Evolutionary conservation across 2,888 invertebrate genomes (phyloP).

Genomic region (Malachius bipustulatus): DNA sequence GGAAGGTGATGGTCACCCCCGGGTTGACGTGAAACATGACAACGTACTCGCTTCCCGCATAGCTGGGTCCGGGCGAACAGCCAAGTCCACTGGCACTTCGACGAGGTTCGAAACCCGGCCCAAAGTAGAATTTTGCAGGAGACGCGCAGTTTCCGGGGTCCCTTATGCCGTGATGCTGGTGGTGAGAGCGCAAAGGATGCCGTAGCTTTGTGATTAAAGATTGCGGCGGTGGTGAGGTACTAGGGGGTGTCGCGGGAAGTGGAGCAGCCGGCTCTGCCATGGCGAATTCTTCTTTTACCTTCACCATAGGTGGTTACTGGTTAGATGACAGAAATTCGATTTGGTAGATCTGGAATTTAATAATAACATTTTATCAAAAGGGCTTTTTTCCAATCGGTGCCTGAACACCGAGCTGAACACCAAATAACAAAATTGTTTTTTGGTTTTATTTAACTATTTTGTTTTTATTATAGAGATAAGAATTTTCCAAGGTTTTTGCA

Average conservation of each 20-base stretch:
- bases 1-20: slow-evolving; percentile 64
- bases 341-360: too few relatives aligned
- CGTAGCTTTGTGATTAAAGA: slow-evolving; percentile 14
- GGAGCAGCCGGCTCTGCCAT: slow-evolving; percentile 23
- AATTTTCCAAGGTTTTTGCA: too few relatives aligned
- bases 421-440: too few relatives aligned
- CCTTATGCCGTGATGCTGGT: too few relatives aligned
- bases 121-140: slow-evolving; percentile 47
- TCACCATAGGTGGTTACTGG: slow-evolving; percentile 33
- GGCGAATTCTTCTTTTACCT: slow-evolving; percentile 36
- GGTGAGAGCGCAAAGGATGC: slow-evolving; percentile 12
- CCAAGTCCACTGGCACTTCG: slow-evolving; percentile 29
- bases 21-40: slow-evolving; percentile 65
- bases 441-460: too few relatives aligned
- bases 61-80: slow-evolving; percentile 25
- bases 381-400: too few relatives aligned
- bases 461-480: too few relatives aligned
- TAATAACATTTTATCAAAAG: too few relatives aligned
- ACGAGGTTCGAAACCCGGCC: slow-evolving; percentile 45
- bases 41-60: slow-evolving; percentile 43
- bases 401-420: too few relatives aligned
- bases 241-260: slow-evolving; percentile 13
- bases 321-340: too few relatives aligned
- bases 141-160: slow-evolving; percentile 36
- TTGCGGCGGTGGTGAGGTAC: slow-evolving; percentile 23